These are phyloP conservation scores for Columbina picui DNA, from an alignment of 2,113 vertebrate genomes.

Conservation along the genomic window DNA sequence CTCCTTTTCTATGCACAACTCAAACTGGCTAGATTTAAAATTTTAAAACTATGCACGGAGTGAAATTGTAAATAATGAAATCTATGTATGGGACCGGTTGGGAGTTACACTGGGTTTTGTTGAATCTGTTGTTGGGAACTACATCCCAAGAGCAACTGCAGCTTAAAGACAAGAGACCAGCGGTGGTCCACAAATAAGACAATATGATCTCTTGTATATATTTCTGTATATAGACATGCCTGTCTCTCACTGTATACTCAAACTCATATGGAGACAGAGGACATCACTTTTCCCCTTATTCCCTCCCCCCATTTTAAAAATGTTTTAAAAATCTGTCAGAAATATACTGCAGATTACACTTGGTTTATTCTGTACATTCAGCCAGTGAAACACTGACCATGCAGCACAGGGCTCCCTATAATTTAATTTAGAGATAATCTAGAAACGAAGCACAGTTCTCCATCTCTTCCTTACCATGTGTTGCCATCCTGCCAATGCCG, in stretches of 20 bases:
- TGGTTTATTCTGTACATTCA: not conserved
- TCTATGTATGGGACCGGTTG: fast-evolving
- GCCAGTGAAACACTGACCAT: not conserved
- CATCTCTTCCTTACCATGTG: not conserved
- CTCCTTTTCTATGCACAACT: not conserved
- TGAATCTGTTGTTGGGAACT: not conserved
- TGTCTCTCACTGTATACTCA: not conserved
- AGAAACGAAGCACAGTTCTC: not conserved
- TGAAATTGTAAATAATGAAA: not conserved
- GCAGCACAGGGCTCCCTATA: not conserved
- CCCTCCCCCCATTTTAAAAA: not conserved
- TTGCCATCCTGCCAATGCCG: not conserved
- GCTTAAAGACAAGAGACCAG: not conserved
- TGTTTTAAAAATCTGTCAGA: not conserved
- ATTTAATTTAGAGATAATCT: not conserved
- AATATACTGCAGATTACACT: not conserved
- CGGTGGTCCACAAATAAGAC: not conserved
- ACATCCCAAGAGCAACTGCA: not conserved
- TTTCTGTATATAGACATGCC: not conserved
- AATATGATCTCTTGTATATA: not conserved
- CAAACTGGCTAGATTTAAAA: not conserved
- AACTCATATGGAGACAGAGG: not conserved
- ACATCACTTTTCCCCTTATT: not conserved
- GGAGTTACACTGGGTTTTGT: not conserved
- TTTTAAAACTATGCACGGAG: not conserved